Conservation (phyloP, 2,797 vertebrate genomes). For the Xyrichtys novacula region DNA sequence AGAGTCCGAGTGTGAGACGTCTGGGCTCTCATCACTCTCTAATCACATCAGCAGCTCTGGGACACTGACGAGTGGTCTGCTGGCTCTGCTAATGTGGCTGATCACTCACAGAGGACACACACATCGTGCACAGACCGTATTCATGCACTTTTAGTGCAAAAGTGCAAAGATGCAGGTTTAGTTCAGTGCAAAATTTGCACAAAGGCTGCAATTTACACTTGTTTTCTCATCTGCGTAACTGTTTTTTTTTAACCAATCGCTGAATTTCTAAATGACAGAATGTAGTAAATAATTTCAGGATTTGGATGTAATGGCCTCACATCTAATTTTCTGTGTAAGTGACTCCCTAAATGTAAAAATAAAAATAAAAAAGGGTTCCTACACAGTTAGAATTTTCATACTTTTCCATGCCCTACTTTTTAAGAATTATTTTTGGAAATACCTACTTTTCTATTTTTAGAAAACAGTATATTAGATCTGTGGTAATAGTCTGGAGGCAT, state of each 20-base stretch:
- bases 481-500: too few species aligned
- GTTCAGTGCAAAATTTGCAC: not conserved
- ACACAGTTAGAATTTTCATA: too few species aligned
- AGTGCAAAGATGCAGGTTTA: not conserved
- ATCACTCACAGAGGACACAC: slow-evolving; percentile 47
- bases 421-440: too few species aligned
- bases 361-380: too few species aligned
- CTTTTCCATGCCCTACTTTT: too few species aligned
- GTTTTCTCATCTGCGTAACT: not conserved
- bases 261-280: not conserved
- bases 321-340: not conserved
- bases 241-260: not conserved
- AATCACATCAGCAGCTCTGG: slow-evolving; percentile 59
- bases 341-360: not conserved
- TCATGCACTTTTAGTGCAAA: not conserved
- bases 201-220: not conserved
- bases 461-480: too few species aligned
- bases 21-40: slow-evolving; percentile 65
- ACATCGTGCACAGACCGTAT: not conserved
- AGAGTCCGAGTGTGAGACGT: slow-evolving; percentile 44
- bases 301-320: not conserved
- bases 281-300: not conserved
- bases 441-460: too few species aligned
- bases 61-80: slow-evolving; percentile 41
- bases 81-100: slow-evolving; percentile 38